phyloP scores from a whole-genome alignment of 2,797 vertebrate species.

The Typhlichthys eigenmanni region DNA sequence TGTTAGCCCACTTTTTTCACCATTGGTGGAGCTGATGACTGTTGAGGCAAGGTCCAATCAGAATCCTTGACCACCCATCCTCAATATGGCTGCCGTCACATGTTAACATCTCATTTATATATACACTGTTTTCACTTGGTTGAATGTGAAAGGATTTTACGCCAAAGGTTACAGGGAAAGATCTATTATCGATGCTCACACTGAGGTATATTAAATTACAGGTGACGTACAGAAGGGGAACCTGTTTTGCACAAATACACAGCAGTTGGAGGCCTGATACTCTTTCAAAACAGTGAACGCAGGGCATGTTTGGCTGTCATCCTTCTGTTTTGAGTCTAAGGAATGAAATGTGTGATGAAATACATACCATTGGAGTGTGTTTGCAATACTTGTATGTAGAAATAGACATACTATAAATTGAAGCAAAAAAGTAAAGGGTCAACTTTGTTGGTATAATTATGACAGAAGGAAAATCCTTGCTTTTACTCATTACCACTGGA shows the following conservation, averaged over 20 bases:
- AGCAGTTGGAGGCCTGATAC: conserved; percentile 31
- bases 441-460: conserved; percentile 46
- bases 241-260: conserved; percentile 66
- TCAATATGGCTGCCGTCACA: conserved; percentile 14
- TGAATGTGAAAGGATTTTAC: conserved; percentile 56
- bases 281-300: conserved; percentile 26
- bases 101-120: conserved; percentile 29
- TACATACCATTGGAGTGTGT: conserved; percentile 49
- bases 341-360: conserved; percentile 12
- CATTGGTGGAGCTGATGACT: conserved; percentile 18
- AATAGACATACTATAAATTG: conserved; percentile 59
- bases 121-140: conserved; percentile 15
- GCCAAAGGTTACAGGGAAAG: conserved; percentile 63
- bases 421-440: conserved; percentile 43
- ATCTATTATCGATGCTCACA: conserved; percentile 22
- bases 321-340: conserved; percentile 13
- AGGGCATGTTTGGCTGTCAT: conserved; percentile 34
- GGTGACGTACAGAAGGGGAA: conserved; percentile 26
- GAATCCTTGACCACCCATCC: conserved; percentile 10
- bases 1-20: neutral
- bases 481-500: conserved; percentile 45
- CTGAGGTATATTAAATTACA: conserved; percentile 23
- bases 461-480: conserved; percentile 28
- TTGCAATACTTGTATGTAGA: conserved; percentile 58
- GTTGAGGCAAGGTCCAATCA: conserved; percentile 11